These are phyloP conservation scores for Phortica magna DNA, from an alignment of 2,888 invertebrate genomes.

Conservation along the genomic window DNA sequence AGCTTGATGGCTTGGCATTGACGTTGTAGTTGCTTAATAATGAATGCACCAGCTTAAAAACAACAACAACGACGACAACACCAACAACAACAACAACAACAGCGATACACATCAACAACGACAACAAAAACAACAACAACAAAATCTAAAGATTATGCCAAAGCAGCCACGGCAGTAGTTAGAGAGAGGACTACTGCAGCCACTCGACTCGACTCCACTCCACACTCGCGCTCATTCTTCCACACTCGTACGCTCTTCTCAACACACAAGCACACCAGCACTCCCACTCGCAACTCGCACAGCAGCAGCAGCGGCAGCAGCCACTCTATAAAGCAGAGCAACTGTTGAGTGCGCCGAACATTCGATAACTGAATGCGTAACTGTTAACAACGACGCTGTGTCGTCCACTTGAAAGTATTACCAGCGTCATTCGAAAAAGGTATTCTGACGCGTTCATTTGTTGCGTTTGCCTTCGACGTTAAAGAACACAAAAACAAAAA, in stretches of 20 bases:
- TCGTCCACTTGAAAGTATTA: background rate
- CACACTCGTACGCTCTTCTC: constrained; percentile 11
- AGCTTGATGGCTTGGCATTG: too few relatives aligned
- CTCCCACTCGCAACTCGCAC: background rate
- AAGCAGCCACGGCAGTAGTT: background rate
- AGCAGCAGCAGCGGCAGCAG: constrained; percentile 2
- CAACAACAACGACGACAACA: background rate
- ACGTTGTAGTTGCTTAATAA: background rate
- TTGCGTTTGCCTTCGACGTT: background rate
- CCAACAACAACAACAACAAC: background rate
- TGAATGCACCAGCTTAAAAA: background rate
- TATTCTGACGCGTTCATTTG: background rate
- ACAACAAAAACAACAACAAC: background rate
- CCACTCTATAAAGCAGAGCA: constrained; percentile 60
- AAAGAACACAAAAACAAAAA: background rate
- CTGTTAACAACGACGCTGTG: constrained; percentile 55
- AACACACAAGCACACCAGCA: constrained; percentile 4
- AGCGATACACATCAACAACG: background rate
- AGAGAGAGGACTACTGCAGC: background rate
- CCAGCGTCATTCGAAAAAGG: background rate
- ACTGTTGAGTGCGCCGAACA: constrained; percentile 48
- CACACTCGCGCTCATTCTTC: constrained; percentile 12
- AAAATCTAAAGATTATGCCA: background rate
- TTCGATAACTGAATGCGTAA: constrained; percentile 62
- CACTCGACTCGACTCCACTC: background rate